Conservation (phyloP, 2,797 vertebrate species). For the Urophycis tenuis region DNA sequence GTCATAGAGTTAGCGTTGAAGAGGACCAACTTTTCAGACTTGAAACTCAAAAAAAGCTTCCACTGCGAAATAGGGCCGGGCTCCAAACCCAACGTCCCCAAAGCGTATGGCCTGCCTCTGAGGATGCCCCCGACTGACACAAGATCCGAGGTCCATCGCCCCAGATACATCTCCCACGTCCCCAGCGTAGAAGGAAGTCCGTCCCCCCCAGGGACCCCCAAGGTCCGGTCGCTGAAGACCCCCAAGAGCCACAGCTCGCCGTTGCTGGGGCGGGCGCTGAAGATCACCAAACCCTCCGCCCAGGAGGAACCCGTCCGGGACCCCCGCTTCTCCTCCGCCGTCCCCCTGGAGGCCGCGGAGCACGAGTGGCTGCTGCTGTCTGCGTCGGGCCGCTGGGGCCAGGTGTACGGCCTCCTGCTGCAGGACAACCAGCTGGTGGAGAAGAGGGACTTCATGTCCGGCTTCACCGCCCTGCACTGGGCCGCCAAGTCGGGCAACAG, state of each 20-base stretch:
- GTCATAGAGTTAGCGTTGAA: conserved; percentile 39
- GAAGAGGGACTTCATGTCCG: conserved; percentile 86
- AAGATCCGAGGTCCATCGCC: conserved; percentile 28
- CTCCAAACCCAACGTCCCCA: conserved; percentile 31
- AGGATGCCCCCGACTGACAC: conserved; percentile 60
- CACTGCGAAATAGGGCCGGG: conserved; percentile 35
- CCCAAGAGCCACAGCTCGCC: conserved; percentile 51
- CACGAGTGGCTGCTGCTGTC: conserved; percentile 83
- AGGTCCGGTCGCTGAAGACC: conserved; percentile 52
- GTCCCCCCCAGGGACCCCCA: conserved; percentile 12
- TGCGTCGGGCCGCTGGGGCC: conserved; percentile 79
- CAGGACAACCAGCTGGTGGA: conserved; percentile 74
- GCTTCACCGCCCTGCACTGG: conserved; percentile 93
- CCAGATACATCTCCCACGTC: conserved; percentile 31
- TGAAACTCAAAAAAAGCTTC: conserved; percentile 35
- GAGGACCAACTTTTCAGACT: conserved; percentile 28
- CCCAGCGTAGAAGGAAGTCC: conserved; percentile 6
- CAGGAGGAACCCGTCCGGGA: conserved; percentile 66
- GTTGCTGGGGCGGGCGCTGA: conserved; percentile 54
- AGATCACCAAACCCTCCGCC: conserved; percentile 52
- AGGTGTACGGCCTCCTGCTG: conserved; percentile 80
- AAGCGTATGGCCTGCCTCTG: conserved; percentile 77
- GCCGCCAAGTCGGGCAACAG: conserved; percentile 83
- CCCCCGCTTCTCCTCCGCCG: conserved; percentile 27
- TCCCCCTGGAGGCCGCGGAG: conserved; percentile 76